These are phyloP conservation scores for Diaphora mendica DNA, from an alignment of 2,888 invertebrate species.

Conservation along the genomic window DNA sequence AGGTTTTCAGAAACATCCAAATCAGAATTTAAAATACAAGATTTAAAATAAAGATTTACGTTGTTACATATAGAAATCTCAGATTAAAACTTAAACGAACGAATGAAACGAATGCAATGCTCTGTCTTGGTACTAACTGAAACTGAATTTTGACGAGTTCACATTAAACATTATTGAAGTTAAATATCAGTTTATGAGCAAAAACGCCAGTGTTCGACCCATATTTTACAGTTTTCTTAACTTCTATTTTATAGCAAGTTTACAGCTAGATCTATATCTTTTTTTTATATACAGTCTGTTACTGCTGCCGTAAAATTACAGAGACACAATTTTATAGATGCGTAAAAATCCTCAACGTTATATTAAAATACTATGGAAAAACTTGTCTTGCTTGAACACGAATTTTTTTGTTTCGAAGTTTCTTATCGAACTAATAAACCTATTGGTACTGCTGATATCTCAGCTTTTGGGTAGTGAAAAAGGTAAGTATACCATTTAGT, in stretches of 20 bases:
- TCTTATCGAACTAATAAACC: not conserved
- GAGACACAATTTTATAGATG: conserved; percentile 24
- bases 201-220: conserved; percentile 13
- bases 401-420: not conserved
- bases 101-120: not conserved
- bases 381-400: not conserved
- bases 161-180: conserved; percentile 25
- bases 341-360: not conserved
- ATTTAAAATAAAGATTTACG: too few relatives aligned
- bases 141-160: conserved; percentile 31
- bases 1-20: too few relatives aligned
- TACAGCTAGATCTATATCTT: conserved; percentile 39
- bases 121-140: conserved; percentile 9
- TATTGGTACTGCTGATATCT: not conserved
- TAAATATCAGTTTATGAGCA: conserved; percentile 43
- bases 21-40: too few relatives aligned
- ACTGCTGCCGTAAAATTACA: conserved; percentile 38
- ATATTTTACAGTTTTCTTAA: conserved; percentile 27
- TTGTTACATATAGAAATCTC: too few relatives aligned
- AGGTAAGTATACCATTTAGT: not conserved
- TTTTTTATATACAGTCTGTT: conserved; percentile 44
- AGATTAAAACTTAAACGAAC: too few relatives aligned
- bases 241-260: conserved; percentile 46
- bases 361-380: not conserved
- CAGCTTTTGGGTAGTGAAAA: not conserved